Evolutionary conservation across 2,888 invertebrate genomes (phyloP).

Genomic region (Spilosoma lubricipeda): DNA sequence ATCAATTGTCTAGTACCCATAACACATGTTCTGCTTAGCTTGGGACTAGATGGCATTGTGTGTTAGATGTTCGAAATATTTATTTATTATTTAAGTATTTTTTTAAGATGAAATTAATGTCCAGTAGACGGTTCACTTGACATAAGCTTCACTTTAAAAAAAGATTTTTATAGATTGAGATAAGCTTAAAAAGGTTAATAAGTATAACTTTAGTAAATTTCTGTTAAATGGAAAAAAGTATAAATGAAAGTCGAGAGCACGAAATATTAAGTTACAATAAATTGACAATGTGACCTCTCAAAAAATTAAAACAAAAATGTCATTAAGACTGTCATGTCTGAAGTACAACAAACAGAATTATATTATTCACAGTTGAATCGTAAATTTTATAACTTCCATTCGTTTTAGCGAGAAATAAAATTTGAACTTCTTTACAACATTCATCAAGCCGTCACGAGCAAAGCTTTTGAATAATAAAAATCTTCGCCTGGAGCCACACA

Average conservation of each 20-base stretch:
- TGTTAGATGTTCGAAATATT: no score
- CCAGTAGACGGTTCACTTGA: no score
- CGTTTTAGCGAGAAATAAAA: conserved; percentile 74
- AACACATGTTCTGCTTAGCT: no score
- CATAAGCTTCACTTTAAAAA: no score
- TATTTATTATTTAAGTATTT: no score
- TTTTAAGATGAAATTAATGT: no score
- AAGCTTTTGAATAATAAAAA: conserved; percentile 82
- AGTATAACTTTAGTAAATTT: background rate
- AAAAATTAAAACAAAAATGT: conserved; percentile 47
- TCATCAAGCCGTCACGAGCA: conserved; percentile 81
- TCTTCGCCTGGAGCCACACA: conserved; percentile 54
- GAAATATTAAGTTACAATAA: conserved; percentile 26
- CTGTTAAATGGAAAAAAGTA: background rate
- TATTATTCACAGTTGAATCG: conserved; percentile 63
- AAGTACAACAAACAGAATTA: conserved; percentile 59
- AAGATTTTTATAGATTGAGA: no score
- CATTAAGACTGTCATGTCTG: conserved; percentile 47
- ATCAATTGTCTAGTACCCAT: no score
- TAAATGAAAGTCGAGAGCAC: background rate
- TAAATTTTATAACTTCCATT: conserved; percentile 69
- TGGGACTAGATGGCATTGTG: no score
- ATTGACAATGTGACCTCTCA: conserved; percentile 31
- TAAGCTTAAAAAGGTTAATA: background rate
- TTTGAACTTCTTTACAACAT: conserved; percentile 80